phyloP scores from a whole-genome alignment of 2,888 invertebrate genomes.

The Rhogogaster chlorosoma region DNA sequence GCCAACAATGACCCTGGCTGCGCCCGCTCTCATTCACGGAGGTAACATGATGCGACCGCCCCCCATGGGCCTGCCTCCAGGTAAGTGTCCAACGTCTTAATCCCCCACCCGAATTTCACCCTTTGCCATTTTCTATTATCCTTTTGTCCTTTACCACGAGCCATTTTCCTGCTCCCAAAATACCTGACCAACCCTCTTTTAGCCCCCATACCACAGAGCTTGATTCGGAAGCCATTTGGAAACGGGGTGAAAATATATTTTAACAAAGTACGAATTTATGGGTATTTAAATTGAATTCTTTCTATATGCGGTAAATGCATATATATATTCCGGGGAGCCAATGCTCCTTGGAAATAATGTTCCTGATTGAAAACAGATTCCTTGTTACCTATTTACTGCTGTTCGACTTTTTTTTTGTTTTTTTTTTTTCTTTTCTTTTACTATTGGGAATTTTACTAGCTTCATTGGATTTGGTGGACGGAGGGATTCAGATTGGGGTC shows the following conservation, averaged over 20 bases:
- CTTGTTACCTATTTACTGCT: background rate
- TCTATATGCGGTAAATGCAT: constrained; percentile 15
- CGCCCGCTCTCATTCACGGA: constrained; percentile 80
- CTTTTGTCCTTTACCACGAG: background rate
- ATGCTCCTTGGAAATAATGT: background rate
- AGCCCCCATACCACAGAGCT: background rate
- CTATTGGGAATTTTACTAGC: background rate
- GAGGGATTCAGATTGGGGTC: background rate
- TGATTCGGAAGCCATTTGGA: constrained; percentile 8
- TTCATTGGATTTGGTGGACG: background rate
- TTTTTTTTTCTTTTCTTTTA: background rate
- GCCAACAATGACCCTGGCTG: constrained; percentile 79
- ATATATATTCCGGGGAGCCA: constrained; percentile 13
- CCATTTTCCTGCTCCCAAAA: background rate
- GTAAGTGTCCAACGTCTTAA: constrained; percentile 78
- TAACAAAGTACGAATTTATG: constrained; percentile 29
- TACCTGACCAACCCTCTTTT: background rate
- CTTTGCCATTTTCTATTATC: background rate
- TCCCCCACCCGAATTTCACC: constrained; percentile 10
- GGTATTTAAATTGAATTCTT: background rate
- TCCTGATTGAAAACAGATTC: constrained; percentile 6
- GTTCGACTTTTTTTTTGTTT: background rate
- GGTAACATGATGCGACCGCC: constrained; percentile 84
- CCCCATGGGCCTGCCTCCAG: constrained; percentile 84
- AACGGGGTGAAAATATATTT: background rate